A percentile compares a stretch with the other conserved stretches of the same genome.
Evolutionary conservation across 2,113 vertebrate species (phyloP).

Genomic region (Candoia aspera): DNA sequence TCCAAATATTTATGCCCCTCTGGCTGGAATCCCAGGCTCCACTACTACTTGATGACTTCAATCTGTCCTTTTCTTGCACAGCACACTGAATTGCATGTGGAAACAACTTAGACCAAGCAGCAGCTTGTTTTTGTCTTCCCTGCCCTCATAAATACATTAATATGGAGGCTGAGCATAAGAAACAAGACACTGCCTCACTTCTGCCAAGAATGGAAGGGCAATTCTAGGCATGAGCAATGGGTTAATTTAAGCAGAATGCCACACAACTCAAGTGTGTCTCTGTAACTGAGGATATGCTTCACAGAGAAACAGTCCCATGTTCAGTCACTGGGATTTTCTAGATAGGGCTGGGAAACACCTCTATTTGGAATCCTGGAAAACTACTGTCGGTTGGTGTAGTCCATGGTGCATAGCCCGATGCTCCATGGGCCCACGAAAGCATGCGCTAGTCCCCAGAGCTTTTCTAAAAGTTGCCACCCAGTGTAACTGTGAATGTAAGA

Average conservation of each 20-base stretch:
- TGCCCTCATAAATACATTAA: background rate
- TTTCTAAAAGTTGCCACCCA: background rate
- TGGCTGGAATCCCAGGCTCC: background rate
- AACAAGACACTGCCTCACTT: background rate
- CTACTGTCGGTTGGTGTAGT: background rate
- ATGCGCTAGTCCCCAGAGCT: background rate
- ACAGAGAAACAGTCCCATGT: background rate
- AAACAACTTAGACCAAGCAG: background rate
- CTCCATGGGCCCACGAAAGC: background rate
- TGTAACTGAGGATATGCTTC: no score
- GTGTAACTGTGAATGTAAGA: background rate
- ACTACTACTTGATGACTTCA: background rate
- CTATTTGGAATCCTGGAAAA: background rate
- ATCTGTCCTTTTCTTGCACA: background rate
- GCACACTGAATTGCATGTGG: background rate
- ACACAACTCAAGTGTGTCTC: background rate
- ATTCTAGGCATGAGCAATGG: background rate
- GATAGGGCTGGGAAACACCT: background rate
- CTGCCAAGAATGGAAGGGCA: background rate
- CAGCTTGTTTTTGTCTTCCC: background rate
- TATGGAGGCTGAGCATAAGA: background rate
- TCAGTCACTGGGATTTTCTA: background rate
- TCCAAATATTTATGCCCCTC: slow-evolving; percentile 38
- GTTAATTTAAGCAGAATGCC: background rate
- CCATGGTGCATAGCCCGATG: background rate